Conservation (phyloP, 1,140 invertebrate genomes). For the Leptestheria dahalacensis region DNA sequence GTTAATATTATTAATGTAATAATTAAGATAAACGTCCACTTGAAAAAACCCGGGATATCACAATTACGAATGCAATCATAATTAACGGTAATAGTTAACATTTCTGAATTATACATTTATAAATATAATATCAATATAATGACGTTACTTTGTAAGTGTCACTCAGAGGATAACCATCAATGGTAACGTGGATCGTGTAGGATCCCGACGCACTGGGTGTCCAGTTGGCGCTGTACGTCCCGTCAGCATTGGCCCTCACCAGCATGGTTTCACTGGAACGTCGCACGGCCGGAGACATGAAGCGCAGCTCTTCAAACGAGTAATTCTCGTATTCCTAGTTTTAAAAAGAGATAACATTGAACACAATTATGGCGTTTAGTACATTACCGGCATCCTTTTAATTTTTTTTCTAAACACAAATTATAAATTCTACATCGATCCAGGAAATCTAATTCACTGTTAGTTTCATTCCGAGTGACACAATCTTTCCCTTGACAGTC, state of each 20-base stretch:
- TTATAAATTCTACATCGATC: too few species aligned
- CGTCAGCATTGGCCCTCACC: constrained; percentile 67
- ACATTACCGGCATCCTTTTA: too few species aligned
- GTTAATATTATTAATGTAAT: too few species aligned
- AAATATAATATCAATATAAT: too few species aligned
- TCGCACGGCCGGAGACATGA: constrained; percentile 53
- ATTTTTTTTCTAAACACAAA: too few species aligned
- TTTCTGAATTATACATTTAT: too few species aligned
- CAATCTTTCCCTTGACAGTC: neutral
- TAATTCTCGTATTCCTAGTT: constrained; percentile 73
- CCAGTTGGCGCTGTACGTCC: constrained; percentile 80
- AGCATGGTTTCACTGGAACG: constrained; percentile 68
- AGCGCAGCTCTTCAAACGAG: constrained; percentile 89
- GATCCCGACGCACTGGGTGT: constrained; percentile 74
- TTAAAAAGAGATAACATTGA: too few species aligned
- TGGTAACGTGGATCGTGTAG: constrained; percentile 70
- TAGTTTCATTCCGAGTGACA: neutral
- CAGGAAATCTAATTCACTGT: neutral
- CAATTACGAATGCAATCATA: too few species aligned
- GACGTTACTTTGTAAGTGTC: constrained; percentile 34
- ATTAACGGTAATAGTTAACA: too few species aligned
- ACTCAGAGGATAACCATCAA: constrained; percentile 72
- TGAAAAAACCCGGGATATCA: too few species aligned
- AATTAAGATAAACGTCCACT: too few species aligned
- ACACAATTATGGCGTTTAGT: too few species aligned